These are phyloP conservation scores for Hydra vulgaris DNA, from an alignment of 30 jellyfish, hydroid and myxozoan species.

Conservation along the genomic window DNA sequence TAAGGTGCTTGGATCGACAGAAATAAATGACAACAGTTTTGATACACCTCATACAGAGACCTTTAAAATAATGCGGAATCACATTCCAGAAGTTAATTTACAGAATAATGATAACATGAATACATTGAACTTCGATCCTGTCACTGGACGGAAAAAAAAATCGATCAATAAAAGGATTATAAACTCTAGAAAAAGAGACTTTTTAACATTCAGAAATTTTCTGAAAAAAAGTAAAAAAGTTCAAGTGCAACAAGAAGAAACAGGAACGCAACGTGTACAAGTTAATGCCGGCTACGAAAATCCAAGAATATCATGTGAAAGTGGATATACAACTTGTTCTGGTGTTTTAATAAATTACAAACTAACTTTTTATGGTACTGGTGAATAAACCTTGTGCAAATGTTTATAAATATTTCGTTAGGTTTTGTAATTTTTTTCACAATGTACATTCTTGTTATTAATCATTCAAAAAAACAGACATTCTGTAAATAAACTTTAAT, in stretches of 20 bases:
- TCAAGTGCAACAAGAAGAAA: constrained; percentile 90
- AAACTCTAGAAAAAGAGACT: not conserved
- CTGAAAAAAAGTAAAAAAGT: constrained; percentile 51
- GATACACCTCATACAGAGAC: not conserved
- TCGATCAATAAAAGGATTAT: not conserved
- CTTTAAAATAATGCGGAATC: not conserved
- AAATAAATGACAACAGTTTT: not conserved
- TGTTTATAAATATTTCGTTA: not conserved
- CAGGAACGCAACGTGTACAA: constrained; percentile 98
- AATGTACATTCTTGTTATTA: not conserved
- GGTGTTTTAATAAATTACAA: constrained; percentile 88
- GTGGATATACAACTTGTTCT: constrained; percentile 65
- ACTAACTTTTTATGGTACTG: constrained; percentile 63
- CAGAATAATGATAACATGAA: not conserved
- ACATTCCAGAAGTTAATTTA: not conserved
- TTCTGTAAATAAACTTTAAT: no score
- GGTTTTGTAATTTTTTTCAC: not conserved
- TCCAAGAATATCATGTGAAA: constrained; percentile 80
- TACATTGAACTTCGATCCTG: not conserved
- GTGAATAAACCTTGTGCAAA: not conserved
- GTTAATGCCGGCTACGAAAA: constrained; percentile 98
- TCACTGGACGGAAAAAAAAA: not conserved
- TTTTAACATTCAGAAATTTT: not conserved
- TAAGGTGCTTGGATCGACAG: constrained; percentile 2
- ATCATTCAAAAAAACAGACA: no score